Percentiles rank a stretch among this genome's conserved stretches.
These are phyloP conservation scores for Phytoseiulus persimilis DNA, from an alignment of 2,888 invertebrate genomes.

Conservation along the genomic window DNA sequence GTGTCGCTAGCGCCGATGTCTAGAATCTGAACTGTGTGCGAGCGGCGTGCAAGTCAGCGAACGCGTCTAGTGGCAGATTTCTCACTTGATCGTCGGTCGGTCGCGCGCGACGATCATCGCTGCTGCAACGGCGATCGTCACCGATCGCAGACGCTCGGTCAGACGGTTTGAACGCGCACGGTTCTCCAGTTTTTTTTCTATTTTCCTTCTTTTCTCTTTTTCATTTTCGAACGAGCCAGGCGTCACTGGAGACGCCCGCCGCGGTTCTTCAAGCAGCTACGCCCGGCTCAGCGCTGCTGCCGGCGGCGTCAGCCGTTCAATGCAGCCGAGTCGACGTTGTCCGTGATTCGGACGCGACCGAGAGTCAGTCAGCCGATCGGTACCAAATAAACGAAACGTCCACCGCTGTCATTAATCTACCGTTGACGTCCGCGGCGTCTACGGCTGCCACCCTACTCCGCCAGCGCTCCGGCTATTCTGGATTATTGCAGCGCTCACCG, in stretches of 20 bases:
- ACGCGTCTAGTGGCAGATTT: not conserved
- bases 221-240: not conserved
- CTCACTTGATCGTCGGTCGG: not conserved
- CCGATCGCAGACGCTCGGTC: not conserved
- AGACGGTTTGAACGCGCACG: not conserved
- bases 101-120: not conserved
- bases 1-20: not conserved
- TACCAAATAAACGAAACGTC: not conserved
- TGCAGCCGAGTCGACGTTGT: not conserved
- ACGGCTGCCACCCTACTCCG: not conserved
- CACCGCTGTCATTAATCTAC: slow-evolving; percentile 5
- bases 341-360: not conserved
- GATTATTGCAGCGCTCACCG: not conserved
- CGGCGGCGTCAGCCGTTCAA: not conserved
- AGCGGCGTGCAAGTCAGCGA: not conserved
- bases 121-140: not conserved
- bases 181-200: not conserved
- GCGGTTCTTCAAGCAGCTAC: not conserved
- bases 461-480: not conserved
- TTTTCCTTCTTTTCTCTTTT: not conserved
- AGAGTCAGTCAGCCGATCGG: not conserved
- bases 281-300: not conserved
- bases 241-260: not conserved
- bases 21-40: not conserved
- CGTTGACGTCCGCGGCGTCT: not conserved